A percentile compares a stretch with the other conserved stretches of the same genome.
Evolutionary conservation across 2,888 invertebrate genomes (phyloP).

Genomic region (Synergus umbraculus): DNA sequence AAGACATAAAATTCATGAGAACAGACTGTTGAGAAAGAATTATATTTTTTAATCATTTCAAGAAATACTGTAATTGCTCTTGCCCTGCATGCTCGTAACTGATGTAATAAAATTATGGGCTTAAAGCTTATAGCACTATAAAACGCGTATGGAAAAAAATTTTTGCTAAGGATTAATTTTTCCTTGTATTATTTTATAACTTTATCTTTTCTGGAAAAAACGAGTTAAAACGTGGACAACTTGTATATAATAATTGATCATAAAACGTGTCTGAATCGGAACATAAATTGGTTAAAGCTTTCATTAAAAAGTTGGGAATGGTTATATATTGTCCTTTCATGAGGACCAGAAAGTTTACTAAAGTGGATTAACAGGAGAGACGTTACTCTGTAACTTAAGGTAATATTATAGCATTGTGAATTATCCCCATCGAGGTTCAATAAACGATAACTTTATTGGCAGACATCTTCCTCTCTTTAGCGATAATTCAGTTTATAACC

Average conservation of each 20-base stretch:
- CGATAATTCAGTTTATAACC: not conserved
- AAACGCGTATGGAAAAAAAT: not conserved
- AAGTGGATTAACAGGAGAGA: constrained; percentile 10
- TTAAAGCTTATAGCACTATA: not conserved
- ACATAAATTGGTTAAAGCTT: not conserved
- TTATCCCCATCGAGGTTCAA: not conserved
- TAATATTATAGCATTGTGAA: not conserved
- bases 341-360: not conserved
- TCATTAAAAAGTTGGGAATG: not conserved
- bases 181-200: not conserved
- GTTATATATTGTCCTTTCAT: not conserved
- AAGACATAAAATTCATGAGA: not conserved
- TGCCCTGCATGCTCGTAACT: not conserved
- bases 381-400: not conserved
- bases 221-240: too few relatives aligned
- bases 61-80: not conserved
- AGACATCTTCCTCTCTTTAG: not conserved
- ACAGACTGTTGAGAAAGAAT: not conserved
- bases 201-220: not conserved
- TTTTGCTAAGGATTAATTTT: not conserved
- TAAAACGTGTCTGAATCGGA: not conserved
- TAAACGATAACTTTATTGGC: not conserved
- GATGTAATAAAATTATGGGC: not conserved
- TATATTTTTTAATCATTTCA: not conserved
- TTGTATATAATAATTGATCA: not conserved